Conservation (phyloP, 2,797 vertebrate genomes). For the Karalla daura region DNA sequence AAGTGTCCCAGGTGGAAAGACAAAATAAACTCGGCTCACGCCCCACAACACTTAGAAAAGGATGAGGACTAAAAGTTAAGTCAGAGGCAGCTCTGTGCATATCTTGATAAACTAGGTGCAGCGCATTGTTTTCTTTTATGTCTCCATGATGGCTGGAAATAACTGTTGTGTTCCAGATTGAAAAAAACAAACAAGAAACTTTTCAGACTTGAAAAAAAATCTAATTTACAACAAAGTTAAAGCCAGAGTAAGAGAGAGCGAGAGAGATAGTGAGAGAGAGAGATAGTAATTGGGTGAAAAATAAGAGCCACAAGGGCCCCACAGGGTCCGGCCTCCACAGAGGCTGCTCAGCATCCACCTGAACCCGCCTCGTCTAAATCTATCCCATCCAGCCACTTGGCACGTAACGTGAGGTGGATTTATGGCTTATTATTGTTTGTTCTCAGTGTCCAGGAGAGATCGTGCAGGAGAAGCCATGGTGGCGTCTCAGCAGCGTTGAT, state of each 20-base stretch:
- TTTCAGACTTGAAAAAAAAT: no score
- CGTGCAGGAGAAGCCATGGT: constrained; percentile 20
- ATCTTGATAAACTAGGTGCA: no score
- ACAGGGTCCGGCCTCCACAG: neutral
- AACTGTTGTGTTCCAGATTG: no score
- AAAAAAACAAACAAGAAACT: no score
- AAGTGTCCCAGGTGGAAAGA: neutral
- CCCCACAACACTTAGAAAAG: neutral
- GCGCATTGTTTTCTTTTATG: neutral
- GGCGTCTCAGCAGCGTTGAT: constrained; percentile 45
- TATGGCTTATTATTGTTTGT: constrained; percentile 58
- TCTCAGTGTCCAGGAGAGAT: constrained; percentile 39
- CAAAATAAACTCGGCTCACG: neutral
- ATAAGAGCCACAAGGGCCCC: neutral
- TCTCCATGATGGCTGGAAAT: neutral
- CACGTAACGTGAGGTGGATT: constrained; percentile 39
- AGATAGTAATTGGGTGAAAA: constrained; percentile 18
- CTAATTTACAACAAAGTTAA: neutral
- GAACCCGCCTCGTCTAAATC: constrained; percentile 31
- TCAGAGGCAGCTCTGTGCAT: neutral
- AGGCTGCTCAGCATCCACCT: constrained; percentile 18
- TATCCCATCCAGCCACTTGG: constrained; percentile 28
- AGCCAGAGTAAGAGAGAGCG: no score
- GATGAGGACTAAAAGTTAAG: neutral
- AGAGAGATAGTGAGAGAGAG: no score